Evolutionary conservation across 2,113 vertebrate species (phyloP).

Genomic region (Cinclus mexicanus): DNA sequence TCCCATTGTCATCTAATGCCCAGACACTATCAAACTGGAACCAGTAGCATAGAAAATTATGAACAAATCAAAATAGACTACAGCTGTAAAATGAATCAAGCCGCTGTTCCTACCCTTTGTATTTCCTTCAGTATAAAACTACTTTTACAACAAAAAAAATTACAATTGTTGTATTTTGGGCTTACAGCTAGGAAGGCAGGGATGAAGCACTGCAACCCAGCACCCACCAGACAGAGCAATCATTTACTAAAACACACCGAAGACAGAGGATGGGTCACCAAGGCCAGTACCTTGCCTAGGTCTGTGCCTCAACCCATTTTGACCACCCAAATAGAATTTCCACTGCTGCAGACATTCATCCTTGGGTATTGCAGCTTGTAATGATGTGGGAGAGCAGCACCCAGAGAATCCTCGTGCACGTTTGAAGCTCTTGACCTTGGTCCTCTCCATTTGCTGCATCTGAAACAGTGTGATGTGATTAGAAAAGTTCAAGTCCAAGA

Average conservation of each 20-base stretch:
- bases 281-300: background rate
- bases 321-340: background rate
- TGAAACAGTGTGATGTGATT: background rate
- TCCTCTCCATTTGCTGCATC: background rate
- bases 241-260: rapidly evolving
- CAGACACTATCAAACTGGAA: slow-evolving; percentile 76
- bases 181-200: background rate
- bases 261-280: background rate
- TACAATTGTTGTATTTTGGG: background rate
- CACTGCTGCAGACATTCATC: rapidly evolving
- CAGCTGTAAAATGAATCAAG: slow-evolving; percentile 76
- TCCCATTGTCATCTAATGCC: slow-evolving; percentile 70
- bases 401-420: background rate
- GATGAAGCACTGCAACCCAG: background rate
- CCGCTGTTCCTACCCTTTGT: background rate
- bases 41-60: slow-evolving; percentile 77
- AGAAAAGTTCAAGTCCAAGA: background rate
- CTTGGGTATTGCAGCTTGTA: background rate
- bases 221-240: background rate
- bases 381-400: background rate
- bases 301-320: background rate
- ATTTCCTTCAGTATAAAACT: slow-evolving; percentile 43
- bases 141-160: background rate
- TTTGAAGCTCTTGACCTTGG: background rate
- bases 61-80: slow-evolving; percentile 75